Conservation (phyloP, 2,113 vertebrate genomes). For the Chloropsis hardwickii region DNA sequence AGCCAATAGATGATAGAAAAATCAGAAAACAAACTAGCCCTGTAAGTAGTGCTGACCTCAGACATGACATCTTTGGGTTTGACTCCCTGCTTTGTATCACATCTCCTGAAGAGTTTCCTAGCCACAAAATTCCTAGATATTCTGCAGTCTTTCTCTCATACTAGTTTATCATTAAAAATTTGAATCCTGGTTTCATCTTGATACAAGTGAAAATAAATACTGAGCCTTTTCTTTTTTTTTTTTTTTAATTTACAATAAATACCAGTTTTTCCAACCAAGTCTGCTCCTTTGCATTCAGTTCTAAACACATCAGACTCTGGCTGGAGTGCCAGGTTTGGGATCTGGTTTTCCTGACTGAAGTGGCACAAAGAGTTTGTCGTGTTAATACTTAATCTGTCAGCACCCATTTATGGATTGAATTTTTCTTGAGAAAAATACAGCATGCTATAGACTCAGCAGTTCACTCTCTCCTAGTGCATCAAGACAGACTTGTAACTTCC, state of each 20-base stretch:
- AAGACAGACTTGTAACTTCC: neutral
- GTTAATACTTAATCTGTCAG: neutral
- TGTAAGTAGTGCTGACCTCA: neutral
- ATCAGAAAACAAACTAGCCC: neutral
- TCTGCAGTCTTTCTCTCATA: neutral
- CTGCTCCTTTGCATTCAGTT: neutral
- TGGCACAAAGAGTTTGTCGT: neutral
- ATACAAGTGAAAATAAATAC: neutral
- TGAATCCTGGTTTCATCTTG: neutral
- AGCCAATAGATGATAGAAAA: neutral
- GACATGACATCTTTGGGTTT: accelerated
- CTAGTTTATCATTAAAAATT: neutral
- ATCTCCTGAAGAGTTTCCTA: neutral
- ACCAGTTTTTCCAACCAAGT: neutral
- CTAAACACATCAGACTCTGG: neutral
- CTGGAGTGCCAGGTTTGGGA: neutral
- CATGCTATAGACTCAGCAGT: neutral
- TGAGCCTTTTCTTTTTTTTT: neutral
- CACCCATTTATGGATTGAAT: neutral
- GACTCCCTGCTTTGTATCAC: neutral
- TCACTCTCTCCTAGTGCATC: neutral
- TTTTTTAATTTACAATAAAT: neutral
- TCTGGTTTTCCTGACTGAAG: neutral
- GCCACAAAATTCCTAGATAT: neutral
- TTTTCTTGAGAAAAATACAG: neutral